Evolutionary conservation across 2,888 invertebrate species (phyloP), one percentile per base, ranked within the genome.

Genomic region (Drosophila meridiana): DNA sequence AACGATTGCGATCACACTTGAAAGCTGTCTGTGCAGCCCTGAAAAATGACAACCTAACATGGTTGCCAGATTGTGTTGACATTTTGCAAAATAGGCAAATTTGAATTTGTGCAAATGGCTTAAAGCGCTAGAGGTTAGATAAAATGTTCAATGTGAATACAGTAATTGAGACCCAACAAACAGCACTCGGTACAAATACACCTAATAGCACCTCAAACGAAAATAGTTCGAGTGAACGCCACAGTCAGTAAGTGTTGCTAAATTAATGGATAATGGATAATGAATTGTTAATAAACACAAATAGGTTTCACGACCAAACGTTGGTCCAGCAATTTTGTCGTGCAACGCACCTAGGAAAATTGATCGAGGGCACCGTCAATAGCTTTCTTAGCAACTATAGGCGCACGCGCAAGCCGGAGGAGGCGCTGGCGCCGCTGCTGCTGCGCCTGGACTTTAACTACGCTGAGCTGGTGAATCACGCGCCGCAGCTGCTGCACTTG

Each of bases 271-370:
- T 34, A n/a, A 7, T 7, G n/a, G n/a, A 3, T 7, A n/a, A 20
- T 20, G 7, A 13, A 42, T 42, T 2, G 3, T 5, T 6, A 6
- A 42, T 42, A n/a, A 34, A 42, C 42, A 36, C 40, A 9, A 43
- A 50, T 65, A 92, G 93, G 47, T 92, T 92, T 58, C 83, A 81
- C 28, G 92, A 91, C 30, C 92, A 93, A 38, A 87, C 83, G 38
- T 58, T 89, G 66, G 71, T 92, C 14, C 88, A 91, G 11, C 42
- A 68, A 5, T 92, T 83, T 66, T 78, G 90, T 32, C 85, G 83
- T 4, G 73, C 78, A 11, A 87, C 81, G 13, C 84, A 91, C 32
- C 62, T 92, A 7, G 34, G 83, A 0, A 85, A 86, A 69, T 73
- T 88, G 28, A 80, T 92, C 11, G 82, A 91, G 62, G 85, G 84